phyloP scores from a whole-genome alignment of 2,113 vertebrate genomes.

The Puntigrus tetrazona region DNA sequence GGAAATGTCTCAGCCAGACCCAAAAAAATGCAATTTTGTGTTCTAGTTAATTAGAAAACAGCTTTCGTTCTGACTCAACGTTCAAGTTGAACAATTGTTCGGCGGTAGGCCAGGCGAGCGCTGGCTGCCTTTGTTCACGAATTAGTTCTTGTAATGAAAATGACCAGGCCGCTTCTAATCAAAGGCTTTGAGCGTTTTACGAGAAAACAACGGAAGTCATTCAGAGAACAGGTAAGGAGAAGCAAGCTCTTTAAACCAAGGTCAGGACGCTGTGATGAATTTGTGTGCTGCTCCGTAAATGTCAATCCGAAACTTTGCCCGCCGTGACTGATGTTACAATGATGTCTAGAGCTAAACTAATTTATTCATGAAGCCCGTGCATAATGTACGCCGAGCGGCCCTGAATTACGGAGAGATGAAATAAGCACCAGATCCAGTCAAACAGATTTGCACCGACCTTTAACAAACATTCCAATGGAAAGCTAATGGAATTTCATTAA shows the following conservation, averaged over 20 bases:
- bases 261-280: neutral
- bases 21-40: no score
- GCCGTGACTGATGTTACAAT: neutral
- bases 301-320: neutral
- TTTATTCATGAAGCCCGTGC: constrained; percentile 31
- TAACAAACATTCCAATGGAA: neutral
- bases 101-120: neutral
- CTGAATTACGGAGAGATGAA: neutral
- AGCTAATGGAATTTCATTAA: neutral
- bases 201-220: constrained; percentile 9
- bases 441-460: neutral
- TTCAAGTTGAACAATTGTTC: neutral
- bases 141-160: constrained; percentile 1
- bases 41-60: constrained; percentile 1
- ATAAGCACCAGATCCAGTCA: neutral
- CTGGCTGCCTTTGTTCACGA: neutral
- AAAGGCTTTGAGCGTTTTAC: neutral
- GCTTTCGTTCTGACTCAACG: neutral
- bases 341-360: neutral
- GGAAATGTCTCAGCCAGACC: neutral
- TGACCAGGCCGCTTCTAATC: neutral
- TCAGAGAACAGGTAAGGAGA: neutral
- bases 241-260: neutral
- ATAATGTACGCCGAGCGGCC: neutral
- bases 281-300: neutral